phyloP scores from a whole-genome alignment of 2,888 invertebrate species.

The Parnassius glacialis region DNA sequence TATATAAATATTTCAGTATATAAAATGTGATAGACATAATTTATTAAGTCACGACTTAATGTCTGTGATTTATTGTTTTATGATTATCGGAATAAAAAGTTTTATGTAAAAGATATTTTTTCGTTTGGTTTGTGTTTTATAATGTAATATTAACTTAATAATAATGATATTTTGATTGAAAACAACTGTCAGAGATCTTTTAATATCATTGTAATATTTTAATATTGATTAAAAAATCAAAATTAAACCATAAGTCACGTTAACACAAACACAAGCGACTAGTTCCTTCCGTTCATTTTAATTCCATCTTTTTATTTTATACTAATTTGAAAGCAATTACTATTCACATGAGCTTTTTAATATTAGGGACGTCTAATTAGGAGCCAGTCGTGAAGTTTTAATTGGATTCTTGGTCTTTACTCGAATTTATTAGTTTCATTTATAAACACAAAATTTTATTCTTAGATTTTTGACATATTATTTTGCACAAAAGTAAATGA shows the following conservation, averaged over 20 bases:
- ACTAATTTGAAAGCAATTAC: constrained; percentile 30
- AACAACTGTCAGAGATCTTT: neutral
- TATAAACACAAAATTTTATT: too few species aligned
- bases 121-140: too few species aligned
- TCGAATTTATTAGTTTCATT: constrained; percentile 26
- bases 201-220: neutral
- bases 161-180: too few species aligned
- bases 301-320: constrained; percentile 18
- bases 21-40: too few species aligned
- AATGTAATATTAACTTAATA: too few species aligned
- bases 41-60: too few species aligned
- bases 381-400: constrained; percentile 55
- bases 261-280: neutral
- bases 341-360: constrained; percentile 35
- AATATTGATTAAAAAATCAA: constrained; percentile 1
- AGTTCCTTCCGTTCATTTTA: constrained; percentile 10
- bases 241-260: neutral
- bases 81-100: too few species aligned
- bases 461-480: too few species aligned
- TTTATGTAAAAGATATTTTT: too few species aligned
- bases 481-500: too few species aligned
- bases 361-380: constrained; percentile 54
- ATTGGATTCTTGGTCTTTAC: constrained; percentile 47
- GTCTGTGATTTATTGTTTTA: too few species aligned
- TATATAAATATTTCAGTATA: too few species aligned